Base-by-base conservation (phyloP, 1,140 invertebrate genomes). In the Psix sp. region DNA sequence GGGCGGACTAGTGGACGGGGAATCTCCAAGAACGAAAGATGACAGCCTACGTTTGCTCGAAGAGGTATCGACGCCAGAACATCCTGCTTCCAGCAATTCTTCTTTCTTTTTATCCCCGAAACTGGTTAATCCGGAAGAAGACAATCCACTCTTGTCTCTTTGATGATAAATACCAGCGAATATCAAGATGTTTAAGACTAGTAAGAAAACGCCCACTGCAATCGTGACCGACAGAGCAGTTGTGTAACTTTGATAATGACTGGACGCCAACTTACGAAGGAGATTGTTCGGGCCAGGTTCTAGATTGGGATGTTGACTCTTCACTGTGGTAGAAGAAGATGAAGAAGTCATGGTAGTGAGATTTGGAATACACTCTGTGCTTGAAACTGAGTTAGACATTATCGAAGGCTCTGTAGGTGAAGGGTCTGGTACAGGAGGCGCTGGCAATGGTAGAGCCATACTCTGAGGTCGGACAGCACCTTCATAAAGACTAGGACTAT, bases 121-220 rank as follows among this genome's bases (percentile, higher is more conserved):
- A 0, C 68, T 62, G 6, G 72, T 59, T 11, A 80, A 51, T 3
- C 79, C 67, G 16, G 76, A 77, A 2, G 18, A 86, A 84, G 45
- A 90, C 84, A 76, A 24, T 0, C 74, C 75, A 40, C 82, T 81
- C 20, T 93, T 90, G 74, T 95, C 93, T 5, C 95, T 90, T 81
- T 97, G 95, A 79, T 97, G 95, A 80, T 97, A 98, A 31, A 98
- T 96, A 20, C 95, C 96, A 24, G 95, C 95, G 79, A 98, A 98
- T 43, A 98, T 96, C 0, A 98, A 89, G 5, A 98, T 91, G 83
- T 99, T 98, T 1, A 98, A 89, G 5, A 98, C 89, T 2, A 99
- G 88, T 5, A 95, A 87, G 57, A 94, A 94, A 62, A 93, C 96
- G 0, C 97, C 97, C 1, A 98, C 94, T 0, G 95, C 95, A 48